Percentiles rank a stretch among this genome's conserved stretches.
Evolutionary conservation across 2,797 vertebrate genomes (phyloP).

Genomic region (Craterocephalus amniculus): DNA sequence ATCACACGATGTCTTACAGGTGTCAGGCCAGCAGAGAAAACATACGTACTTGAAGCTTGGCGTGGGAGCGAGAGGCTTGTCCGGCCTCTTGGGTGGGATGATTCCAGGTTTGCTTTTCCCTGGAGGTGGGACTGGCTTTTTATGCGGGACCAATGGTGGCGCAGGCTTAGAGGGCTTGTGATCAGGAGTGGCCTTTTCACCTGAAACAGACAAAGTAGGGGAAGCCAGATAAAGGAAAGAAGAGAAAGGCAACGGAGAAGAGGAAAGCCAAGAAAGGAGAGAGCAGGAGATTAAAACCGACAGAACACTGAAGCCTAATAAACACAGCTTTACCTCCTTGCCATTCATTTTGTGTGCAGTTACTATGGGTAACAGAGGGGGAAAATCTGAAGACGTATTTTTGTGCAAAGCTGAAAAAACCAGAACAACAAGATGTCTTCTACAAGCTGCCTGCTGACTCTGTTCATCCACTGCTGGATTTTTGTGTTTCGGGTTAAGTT

Average conservation of each 20-base stretch:
- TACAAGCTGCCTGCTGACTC: neutral
- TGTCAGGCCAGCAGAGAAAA: too few species aligned
- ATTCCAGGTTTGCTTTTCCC: slow-evolving; percentile 83
- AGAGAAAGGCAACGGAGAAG: neutral
- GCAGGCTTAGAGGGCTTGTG: slow-evolving; percentile 89
- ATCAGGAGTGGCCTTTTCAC: slow-evolving; percentile 85
- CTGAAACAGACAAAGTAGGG: slow-evolving; percentile 74
- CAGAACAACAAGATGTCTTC: neutral
- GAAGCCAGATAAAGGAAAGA: neutral
- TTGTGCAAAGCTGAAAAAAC: neutral
- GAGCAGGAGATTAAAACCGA: too few species aligned
- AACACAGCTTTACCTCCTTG: neutral
- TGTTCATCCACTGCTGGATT: neutral
- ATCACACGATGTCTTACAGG: too few species aligned
- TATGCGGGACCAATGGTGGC: slow-evolving; percentile 91
- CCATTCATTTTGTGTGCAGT: neutral
- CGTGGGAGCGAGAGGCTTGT: slow-evolving; percentile 88
- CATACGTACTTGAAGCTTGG: slow-evolving; percentile 72
- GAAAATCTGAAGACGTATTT: neutral
- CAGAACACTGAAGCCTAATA: neutral
- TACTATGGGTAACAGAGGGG: neutral
- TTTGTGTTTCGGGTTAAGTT: too few species aligned
- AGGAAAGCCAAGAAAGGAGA: too few species aligned
- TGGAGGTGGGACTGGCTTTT: slow-evolving; percentile 90
- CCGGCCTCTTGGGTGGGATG: slow-evolving; percentile 88